Conservation (phyloP, 1,140 invertebrate genomes). For the Forficula auricularia region DNA sequence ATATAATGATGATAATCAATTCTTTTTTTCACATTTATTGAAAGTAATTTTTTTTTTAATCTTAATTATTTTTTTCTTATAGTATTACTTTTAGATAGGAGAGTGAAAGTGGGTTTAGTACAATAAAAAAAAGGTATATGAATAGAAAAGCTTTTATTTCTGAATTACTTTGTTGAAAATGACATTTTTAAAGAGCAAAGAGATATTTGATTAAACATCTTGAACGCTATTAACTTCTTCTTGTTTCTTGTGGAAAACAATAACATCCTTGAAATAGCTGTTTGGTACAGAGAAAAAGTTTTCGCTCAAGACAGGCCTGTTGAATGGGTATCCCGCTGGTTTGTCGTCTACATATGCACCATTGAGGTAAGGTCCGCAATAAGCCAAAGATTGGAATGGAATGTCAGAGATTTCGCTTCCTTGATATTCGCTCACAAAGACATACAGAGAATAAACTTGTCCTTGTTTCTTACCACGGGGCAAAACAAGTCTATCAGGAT, state of each 20-base stretch:
- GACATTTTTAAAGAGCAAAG: no score
- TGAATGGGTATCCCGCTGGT: slow-evolving; percentile 24
- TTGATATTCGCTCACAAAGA: slow-evolving; percentile 24
- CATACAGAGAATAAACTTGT: slow-evolving; percentile 18
- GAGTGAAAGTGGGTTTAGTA: no score
- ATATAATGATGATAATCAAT: no score
- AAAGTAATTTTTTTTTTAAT: no score
- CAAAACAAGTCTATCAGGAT: slow-evolving; percentile 27
- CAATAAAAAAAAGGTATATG: no score
- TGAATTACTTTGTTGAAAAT: no score
- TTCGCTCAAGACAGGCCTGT: slow-evolving; percentile 14
- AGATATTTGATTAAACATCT: not conserved
- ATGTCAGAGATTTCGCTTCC: slow-evolving; percentile 15
- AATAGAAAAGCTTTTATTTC: no score
- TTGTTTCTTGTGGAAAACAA: slow-evolving; percentile 11
- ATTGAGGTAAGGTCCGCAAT: slow-evolving; percentile 13
- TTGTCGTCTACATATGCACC: slow-evolving; percentile 19
- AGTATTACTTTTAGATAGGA: no score
- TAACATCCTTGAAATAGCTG: slow-evolving; percentile 9
- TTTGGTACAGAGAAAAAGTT: slow-evolving; percentile 6
- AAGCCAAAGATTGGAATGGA: slow-evolving; percentile 17
- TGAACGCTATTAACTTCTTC: slow-evolving; percentile 4
- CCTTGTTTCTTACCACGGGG: slow-evolving; percentile 23
- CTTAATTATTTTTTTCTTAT: no score
- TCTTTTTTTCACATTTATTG: no score